Percentiles rank a stretch among this genome's conserved stretches.
These are phyloP conservation scores for Itoplectis maculator DNA, from an alignment of 2,888 invertebrate genomes.

Conservation along the genomic window DNA sequence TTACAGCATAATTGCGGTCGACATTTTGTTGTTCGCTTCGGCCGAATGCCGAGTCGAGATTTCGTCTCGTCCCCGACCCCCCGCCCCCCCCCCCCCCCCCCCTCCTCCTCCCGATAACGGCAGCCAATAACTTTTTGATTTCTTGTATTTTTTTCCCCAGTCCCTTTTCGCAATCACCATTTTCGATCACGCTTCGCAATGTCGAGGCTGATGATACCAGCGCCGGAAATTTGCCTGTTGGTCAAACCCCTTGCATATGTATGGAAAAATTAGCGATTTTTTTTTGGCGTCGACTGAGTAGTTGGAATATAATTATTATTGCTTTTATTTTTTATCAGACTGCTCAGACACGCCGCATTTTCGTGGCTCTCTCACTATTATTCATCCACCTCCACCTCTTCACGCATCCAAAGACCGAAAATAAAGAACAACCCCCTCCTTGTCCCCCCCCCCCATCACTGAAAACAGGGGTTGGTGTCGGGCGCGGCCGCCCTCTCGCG, in stretches of 20 bases:
- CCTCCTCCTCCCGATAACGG: not conserved
- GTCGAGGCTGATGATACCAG: too few species aligned
- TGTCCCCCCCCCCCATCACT: not conserved
- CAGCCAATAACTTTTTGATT: not conserved
- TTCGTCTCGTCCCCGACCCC: conserved; percentile 8
- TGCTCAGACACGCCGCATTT: too few species aligned
- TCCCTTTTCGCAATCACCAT: too few species aligned
- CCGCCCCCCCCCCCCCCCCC: not conserved
- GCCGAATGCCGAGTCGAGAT: conserved; percentile 69
- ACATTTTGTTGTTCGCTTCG: conserved; percentile 81
- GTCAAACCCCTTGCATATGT: too few species aligned
- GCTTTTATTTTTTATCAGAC: too few species aligned
- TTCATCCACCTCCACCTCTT: too few species aligned
- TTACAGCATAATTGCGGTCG: conserved; percentile 84
- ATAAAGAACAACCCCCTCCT: not conserved
- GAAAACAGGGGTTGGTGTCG: conserved; percentile 70
- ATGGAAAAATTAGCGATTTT: too few species aligned
- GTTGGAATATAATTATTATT: too few species aligned
- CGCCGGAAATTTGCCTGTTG: too few species aligned
- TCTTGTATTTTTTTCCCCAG: not conserved
- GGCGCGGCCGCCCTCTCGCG: conserved; percentile 65
- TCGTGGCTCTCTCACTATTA: too few species aligned
- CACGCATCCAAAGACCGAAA: not conserved
- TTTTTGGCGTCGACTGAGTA: too few species aligned
- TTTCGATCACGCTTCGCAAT: too few species aligned